Percentiles rank a stretch among this genome's conserved stretches.
Conservation (phyloP, 1,140 invertebrate species). For the Pseudobourletiella spinata region DNA sequence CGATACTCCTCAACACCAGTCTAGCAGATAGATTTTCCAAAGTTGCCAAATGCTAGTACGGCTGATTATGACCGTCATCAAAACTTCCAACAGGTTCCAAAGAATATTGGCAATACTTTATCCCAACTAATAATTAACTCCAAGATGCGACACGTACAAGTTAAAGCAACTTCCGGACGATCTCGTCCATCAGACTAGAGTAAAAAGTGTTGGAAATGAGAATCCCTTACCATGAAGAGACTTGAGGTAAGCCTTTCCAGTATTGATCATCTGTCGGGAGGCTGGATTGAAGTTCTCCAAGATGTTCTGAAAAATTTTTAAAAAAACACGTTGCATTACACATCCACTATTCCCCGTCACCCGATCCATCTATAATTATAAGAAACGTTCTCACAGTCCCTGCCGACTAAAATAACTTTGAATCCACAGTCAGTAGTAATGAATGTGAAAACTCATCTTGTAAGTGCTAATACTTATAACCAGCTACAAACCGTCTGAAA, state of each 20-base stretch:
- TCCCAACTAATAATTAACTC: too few species aligned
- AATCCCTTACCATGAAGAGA: conserved; percentile 74
- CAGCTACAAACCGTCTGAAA: too few species aligned
- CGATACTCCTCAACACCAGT: too few species aligned
- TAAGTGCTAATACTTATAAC: background rate
- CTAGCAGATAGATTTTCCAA: too few species aligned
- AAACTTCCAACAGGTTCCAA: too few species aligned
- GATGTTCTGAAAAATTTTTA: conserved; percentile 70
- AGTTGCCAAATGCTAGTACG: too few species aligned
- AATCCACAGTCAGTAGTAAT: background rate
- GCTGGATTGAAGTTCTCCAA: conserved; percentile 89
- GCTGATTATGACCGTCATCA: too few species aligned
- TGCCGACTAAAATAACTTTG: background rate
- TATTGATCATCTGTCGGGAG: conserved; percentile 80
- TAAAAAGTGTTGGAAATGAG: too few species aligned
- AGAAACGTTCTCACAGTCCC: background rate
- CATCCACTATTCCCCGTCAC: background rate
- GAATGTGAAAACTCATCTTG: background rate
- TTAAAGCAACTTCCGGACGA: background rate
- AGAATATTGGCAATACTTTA: too few species aligned
- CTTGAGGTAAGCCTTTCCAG: conserved; percentile 84
- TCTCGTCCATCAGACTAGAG: too few species aligned
- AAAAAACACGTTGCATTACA: background rate
- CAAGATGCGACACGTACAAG: background rate
- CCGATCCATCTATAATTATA: background rate